phyloP scores from a whole-genome alignment of 2,888 invertebrate genomes.

The Mythimna ferrago region DNA sequence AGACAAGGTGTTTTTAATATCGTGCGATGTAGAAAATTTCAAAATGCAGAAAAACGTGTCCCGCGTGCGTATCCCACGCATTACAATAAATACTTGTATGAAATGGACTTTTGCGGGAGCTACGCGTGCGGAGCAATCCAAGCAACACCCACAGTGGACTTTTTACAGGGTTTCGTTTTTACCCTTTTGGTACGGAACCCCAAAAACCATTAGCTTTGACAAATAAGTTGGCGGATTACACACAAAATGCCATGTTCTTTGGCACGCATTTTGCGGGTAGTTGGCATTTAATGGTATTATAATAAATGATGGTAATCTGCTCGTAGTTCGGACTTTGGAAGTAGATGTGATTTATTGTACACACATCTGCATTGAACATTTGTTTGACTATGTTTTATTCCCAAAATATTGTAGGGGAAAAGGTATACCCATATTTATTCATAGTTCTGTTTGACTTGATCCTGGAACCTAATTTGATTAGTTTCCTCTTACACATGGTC shows the following conservation, averaged over 20 bases:
- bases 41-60: too few relatives aligned
- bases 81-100: too few relatives aligned
- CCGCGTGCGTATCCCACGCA: too few relatives aligned
- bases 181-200: not conserved
- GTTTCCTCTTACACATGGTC: not conserved
- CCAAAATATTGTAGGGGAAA: not conserved
- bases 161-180: too few relatives aligned
- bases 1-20: too few relatives aligned
- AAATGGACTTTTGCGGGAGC: too few relatives aligned
- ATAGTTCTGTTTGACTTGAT: not conserved
- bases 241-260: constrained; percentile 72
- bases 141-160: too few relatives aligned
- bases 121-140: too few relatives aligned
- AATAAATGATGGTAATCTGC: constrained; percentile 69
- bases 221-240: constrained; percentile 82
- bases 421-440: not conserved
- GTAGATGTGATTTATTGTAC: constrained; percentile 72
- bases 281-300: constrained; percentile 71
- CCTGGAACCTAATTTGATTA: not conserved
- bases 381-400: not conserved
- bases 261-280: constrained; percentile 69
- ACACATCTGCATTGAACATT: constrained; percentile 45
- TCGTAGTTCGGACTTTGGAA: constrained; percentile 54
- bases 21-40: too few relatives aligned
- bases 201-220: constrained; percentile 79